These are phyloP conservation scores for Podarcis muralis DNA, from an alignment of 2,113 vertebrate genomes.

Conservation along the genomic window DNA sequence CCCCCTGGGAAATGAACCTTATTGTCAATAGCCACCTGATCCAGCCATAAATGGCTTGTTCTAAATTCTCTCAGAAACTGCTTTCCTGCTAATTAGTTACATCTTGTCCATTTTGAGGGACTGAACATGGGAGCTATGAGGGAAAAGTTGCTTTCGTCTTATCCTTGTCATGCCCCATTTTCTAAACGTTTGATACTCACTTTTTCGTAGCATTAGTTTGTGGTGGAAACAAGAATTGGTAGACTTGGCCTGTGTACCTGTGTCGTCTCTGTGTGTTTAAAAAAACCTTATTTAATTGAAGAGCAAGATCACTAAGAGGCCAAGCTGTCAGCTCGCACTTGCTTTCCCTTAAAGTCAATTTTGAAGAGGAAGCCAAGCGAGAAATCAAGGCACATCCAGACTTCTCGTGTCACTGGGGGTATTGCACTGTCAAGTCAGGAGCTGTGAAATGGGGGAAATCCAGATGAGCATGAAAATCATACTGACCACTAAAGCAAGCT, in stretches of 20 bases:
- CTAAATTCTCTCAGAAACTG: conserved; percentile 23
- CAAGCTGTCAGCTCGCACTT: not conserved
- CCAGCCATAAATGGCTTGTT: not conserved
- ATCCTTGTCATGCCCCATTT: conserved; percentile 5
- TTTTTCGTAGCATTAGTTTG: not conserved
- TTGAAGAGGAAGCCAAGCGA: not conserved
- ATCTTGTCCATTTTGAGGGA: not conserved
- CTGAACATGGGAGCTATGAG: not conserved
- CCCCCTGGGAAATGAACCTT: not conserved
- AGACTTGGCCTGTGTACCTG: not conserved
- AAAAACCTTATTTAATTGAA: not conserved
- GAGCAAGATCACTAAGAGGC: not conserved
- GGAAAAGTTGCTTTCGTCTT: not conserved
- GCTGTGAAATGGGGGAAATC: not conserved
- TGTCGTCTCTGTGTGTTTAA: no score
- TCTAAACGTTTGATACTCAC: not conserved
- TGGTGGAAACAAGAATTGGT: not conserved
- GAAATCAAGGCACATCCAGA: not conserved
- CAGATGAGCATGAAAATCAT: not conserved
- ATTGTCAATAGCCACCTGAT: not conserved
- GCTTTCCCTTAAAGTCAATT: not conserved
- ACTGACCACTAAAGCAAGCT: conserved; percentile 29
- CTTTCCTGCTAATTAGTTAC: not conserved
- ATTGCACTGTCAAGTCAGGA: not conserved
- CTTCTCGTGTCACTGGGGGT: not conserved